phyloP scores from a whole-genome alignment of 2,113 vertebrate genomes.

The Greenwoodochromis staneri region DNA sequence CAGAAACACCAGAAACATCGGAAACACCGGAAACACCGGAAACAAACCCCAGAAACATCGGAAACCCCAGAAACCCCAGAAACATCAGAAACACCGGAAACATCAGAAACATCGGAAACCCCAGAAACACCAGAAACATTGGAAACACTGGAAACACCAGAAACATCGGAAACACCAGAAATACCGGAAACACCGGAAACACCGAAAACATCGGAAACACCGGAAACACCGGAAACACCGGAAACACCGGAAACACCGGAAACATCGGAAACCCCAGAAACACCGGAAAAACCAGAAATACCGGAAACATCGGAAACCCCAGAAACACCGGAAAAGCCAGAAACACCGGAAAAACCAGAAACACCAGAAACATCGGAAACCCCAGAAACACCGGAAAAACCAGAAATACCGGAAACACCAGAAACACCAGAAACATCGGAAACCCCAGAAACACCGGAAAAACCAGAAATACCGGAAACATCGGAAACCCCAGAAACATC shows the following conservation, averaged over 20 bases:
- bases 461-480: fast-evolving
- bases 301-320: fast-evolving
- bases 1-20: fast-evolving
- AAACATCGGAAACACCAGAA: fast-evolving
- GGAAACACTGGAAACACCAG: fast-evolving
- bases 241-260: fast-evolving
- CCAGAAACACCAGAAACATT: no score
- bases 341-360: fast-evolving
- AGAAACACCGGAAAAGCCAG: fast-evolving
- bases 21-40: fast-evolving
- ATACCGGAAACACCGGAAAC: fast-evolving
- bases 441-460: fast-evolving
- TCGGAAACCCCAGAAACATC: fast-evolving
- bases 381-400: fast-evolving
- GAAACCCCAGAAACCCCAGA: fast-evolving
- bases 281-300: fast-evolving
- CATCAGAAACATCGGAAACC: fast-evolving
- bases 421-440: fast-evolving
- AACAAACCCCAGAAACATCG: fast-evolving
- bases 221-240: fast-evolving
- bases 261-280: fast-evolving
- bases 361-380: fast-evolving
- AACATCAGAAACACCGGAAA: fast-evolving
- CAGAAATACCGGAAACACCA: fast-evolving
- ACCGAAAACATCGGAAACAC: no score